A percentile compares a stretch with the other conserved stretches of the same genome.
These are phyloP conservation scores for Oreochromis spilurus DNA, from an alignment of 2,113 vertebrate genomes.

Conservation along the genomic window DNA sequence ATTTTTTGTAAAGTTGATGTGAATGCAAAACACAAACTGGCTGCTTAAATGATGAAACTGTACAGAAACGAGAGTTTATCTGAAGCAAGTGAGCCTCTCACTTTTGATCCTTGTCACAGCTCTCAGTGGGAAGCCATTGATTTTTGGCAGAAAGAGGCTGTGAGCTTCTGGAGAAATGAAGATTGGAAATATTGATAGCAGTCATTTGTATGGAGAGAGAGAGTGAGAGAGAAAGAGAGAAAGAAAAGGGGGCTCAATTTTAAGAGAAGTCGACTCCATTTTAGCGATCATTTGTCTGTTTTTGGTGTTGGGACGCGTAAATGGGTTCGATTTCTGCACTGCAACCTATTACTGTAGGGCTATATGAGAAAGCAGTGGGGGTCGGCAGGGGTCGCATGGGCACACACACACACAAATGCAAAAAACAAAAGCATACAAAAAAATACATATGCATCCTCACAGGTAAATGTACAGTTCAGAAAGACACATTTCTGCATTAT, in stretches of 20 bases:
- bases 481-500: background rate
- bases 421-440: background rate
- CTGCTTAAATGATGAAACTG: conserved; percentile 40
- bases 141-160: conserved; percentile 52
- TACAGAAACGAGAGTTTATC: conserved; percentile 31
- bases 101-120: conserved; percentile 53
- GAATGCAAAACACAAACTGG: background rate
- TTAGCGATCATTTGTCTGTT: conserved; percentile 60
- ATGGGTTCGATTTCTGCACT: conserved; percentile 54
- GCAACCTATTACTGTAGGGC: conserved; percentile 52
- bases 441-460: background rate
- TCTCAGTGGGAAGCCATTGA: conserved; percentile 64
- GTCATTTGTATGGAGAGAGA: conserved; percentile 53
- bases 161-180: conserved; percentile 48
- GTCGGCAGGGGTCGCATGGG: background rate
- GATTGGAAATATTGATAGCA: conserved; percentile 73
- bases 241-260: background rate
- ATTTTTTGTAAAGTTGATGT: background rate
- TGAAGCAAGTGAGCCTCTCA: conserved; percentile 20
- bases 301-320: conserved; percentile 36
- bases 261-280: conserved; percentile 39
- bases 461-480: background rate
- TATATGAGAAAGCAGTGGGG: conserved; percentile 48
- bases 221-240: background rate
- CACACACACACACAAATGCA: background rate